Evolutionary conservation across 2,797 vertebrate genomes (phyloP).

Genomic region (Hirundo rustica): DNA sequence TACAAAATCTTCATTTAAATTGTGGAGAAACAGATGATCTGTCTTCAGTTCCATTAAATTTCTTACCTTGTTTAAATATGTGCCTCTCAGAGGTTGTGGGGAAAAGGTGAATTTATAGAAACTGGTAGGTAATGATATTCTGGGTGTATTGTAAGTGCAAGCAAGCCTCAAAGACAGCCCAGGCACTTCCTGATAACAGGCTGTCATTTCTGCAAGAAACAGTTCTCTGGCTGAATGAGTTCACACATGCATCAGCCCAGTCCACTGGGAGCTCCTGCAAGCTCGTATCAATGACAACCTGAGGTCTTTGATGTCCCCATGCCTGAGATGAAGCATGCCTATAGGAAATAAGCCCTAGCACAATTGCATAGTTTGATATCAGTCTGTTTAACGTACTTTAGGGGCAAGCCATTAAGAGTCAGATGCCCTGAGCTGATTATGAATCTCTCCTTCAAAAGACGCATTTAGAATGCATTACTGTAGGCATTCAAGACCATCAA

Average conservation of each 20-base stretch:
- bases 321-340: background rate
- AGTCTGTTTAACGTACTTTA: background rate
- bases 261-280: background rate
- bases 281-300: background rate
- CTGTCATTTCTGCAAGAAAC: conserved; percentile 1
- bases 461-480: background rate
- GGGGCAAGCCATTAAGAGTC: background rate
- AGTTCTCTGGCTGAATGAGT: background rate
- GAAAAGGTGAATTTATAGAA: background rate
- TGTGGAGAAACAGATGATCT: conserved; percentile 5
- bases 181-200: background rate
- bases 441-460: background rate
- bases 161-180: background rate
- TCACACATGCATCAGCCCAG: background rate
- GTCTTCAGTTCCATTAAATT: background rate
- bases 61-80: background rate
- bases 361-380: background rate
- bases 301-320: background rate
- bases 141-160: background rate
- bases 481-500: background rate
- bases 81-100: background rate
- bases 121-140: background rate
- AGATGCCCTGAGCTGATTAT: background rate
- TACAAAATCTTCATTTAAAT: background rate
- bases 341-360: background rate